Base-by-base conservation (phyloP, 2,888 invertebrate genomes). In the Ceramica pisi region DNA sequence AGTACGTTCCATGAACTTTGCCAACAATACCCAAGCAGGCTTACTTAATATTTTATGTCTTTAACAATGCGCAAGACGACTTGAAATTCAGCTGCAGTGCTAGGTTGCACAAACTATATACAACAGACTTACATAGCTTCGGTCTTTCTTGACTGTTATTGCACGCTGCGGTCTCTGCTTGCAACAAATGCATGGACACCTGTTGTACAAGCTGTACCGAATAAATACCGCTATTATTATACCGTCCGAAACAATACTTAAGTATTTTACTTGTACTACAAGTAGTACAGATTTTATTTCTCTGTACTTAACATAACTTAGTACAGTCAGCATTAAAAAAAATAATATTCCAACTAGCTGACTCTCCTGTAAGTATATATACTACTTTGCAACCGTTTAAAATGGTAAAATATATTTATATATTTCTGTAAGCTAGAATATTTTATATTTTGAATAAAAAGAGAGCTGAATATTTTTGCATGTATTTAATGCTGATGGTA, bases 171-270 rank as follows among this genome's bases (percentile, higher is more conserved):
- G 38, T 38, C 62, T 66, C 53, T 66, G 57, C 55, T 23, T 51
- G 23, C 31, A 57, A 71, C 59, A 50, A 46, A 41, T 35, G 10
- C 53, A 55, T 26, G 14, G 59, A 21, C 55, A 79, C 35, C 50
- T n/a, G n/a, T n/a, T n/a, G n/a, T n/a, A n/a, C n/a, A 64, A 56
- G 64, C 19, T 61, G 14, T 73, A 63, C 57, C 66, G 50, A 75
- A 68, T 67, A 46, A 61, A 62, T 65, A 71, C 41, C 46, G 60
- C 71, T 75, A 70, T 69, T 81, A 53, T 70, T 73, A 82, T 75
- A 84, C 84, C 84, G 84, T 84, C 84, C 84, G 78, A 81, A 68
- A 67, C 68, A 76, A 75, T 78, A 75, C 74, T 74, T 72, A 84
- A 23, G 66, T 70, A 72, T 64, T 72, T 78, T 59, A 68, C 61